Evolutionary conservation across 2,113 vertebrate species (phyloP).

Genomic region (Prolemur simus): DNA sequence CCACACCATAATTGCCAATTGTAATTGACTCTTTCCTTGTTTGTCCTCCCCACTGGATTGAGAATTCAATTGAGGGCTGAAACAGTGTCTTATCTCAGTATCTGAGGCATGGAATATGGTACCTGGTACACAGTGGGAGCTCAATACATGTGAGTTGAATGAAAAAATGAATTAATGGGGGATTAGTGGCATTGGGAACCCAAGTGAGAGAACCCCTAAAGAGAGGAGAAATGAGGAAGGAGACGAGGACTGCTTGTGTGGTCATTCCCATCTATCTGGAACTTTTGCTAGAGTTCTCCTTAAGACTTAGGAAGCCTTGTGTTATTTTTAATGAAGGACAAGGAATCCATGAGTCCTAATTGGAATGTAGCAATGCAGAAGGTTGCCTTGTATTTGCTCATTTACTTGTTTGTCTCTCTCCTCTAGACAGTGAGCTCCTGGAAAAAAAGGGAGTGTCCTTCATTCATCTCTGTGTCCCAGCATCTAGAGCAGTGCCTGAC

Average conservation of each 20-base stretch:
- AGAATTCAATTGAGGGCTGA: background rate
- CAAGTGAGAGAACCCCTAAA: background rate
- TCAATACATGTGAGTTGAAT: background rate
- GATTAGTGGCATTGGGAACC: background rate
- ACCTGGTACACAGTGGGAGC: background rate
- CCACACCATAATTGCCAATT: background rate
- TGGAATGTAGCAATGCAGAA: background rate
- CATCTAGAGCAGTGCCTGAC: background rate
- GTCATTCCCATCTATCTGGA: background rate
- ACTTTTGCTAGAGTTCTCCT: background rate
- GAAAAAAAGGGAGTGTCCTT: background rate
- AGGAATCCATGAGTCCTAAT: background rate
- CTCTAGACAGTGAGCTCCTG: background rate
- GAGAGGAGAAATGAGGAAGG: background rate
- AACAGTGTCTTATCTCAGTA: background rate
- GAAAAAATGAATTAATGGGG: background rate
- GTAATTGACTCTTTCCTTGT: background rate
- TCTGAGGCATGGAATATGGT: background rate
- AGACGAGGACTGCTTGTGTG: background rate
- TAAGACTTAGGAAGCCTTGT: background rate
- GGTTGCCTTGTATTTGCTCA: background rate
- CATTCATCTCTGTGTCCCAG: background rate
- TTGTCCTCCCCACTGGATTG: background rate
- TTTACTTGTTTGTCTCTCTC: background rate
- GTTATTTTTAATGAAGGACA: slow-evolving; percentile 25